These are phyloP conservation scores for Astropecten irregularis DNA, from an alignment of 53 echinoderm and acorn worm species.

Conservation along the genomic window DNA sequence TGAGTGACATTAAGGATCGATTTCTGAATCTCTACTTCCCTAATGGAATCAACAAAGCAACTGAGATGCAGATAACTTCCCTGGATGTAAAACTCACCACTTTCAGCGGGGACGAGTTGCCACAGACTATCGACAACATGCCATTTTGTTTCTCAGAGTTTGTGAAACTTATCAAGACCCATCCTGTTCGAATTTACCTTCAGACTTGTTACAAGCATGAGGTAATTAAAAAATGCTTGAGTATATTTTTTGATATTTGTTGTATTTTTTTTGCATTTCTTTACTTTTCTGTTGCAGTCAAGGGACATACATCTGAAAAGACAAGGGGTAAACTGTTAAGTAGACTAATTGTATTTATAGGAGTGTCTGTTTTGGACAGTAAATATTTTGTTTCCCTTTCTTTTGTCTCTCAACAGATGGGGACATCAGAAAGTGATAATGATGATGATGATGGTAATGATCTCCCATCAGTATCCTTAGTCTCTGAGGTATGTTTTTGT, in stretches of 20 bases:
- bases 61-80: not conserved
- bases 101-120: slow-evolving; percentile 22
- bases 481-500: slow-evolving; percentile 4
- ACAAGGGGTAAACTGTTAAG: slow-evolving; percentile 13
- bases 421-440: not conserved
- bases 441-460: slow-evolving; percentile 14
- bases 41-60: slow-evolving; percentile 31
- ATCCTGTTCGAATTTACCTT: slow-evolving; percentile 17
- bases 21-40: slow-evolving; percentile 26
- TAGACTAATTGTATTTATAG: not conserved
- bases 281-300: slow-evolving; percentile 13
- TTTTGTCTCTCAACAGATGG: not conserved
- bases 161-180: slow-evolving; percentile 7
- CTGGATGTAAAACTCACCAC: slow-evolving; percentile 18
- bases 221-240: slow-evolving; percentile 15
- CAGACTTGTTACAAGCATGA: slow-evolving; percentile 19
- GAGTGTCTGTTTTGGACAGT: not conserved
- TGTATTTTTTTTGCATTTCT: not conserved
- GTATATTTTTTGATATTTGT: not conserved
- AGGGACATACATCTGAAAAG: slow-evolving; percentile 1
- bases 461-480: slow-evolving; percentile 7
- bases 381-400: no score
- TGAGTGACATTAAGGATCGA: not conserved
- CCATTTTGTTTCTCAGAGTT: slow-evolving; percentile 9
- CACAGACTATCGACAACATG: not conserved